Evolutionary conservation across 2,113 vertebrate genomes (phyloP), one percentile per base, ranked within the genome.

Genomic region (Gymnocephalus cernua): DNA sequence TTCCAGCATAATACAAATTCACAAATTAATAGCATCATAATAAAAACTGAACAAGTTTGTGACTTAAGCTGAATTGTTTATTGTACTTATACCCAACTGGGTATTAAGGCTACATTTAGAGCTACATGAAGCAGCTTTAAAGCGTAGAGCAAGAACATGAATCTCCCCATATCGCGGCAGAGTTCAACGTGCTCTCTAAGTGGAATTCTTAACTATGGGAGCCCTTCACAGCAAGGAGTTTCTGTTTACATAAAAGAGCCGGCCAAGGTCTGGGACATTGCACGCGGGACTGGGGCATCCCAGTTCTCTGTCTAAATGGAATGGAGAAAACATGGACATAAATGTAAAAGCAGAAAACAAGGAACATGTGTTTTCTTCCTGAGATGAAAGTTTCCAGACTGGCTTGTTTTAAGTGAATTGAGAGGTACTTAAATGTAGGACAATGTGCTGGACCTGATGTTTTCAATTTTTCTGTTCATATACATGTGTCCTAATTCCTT

Each of bases 151-250:
- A 68, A 71, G 35, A 92, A 95, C 91, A 95, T 77, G 93, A 93
- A 83, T 86, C 74, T 84, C 29, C 70, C 71, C 79, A 25, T 91
- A 88, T 89, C 71, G 82, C 82, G 50, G 59, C 79, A 69, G 73
- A 91, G 79, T 88, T 85, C 80, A 83, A 41, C 74, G 56, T 58
- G 80, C 85, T 85, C 90, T 93, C 91, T 94, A 95, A 95, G 94
- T 95, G 95, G 90, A 93, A 94, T 94, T 94, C 86, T 92, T 93
- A 93, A 95, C 93, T 94, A 84, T 93, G 95, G 90, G 95, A 93
- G 93, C 93, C 86, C 94, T 87, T 94, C 95, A 95, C 95, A 95
- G 94, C 94, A 41, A 93, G 95, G 91, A 93, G 86, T 90, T 92
- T 89, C 76, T 92, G 93, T 93, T 92, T 93, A 93, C 94, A 95